Conservation (phyloP, 2,888 invertebrate species). For the Agrochola litura region DNA sequence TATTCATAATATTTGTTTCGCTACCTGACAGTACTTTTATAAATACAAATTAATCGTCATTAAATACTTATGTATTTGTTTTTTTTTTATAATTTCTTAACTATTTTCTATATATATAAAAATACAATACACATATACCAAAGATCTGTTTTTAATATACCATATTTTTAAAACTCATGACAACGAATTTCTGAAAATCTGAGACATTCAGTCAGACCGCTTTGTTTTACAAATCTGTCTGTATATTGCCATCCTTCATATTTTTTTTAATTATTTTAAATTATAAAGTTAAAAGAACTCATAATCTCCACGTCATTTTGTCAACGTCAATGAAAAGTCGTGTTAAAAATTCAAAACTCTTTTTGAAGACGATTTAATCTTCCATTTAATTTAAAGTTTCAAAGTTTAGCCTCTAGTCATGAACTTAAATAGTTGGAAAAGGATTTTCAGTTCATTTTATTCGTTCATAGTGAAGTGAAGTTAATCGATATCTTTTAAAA, state of each 20-base stretch:
- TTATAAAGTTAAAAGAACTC: neutral
- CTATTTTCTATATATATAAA: too few species aligned
- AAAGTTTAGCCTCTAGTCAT: conserved; percentile 58
- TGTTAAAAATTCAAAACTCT: conserved; percentile 49
- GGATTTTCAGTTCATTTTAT: conserved; percentile 65
- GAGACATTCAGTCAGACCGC: neutral
- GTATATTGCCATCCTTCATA: neutral
- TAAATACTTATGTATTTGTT: too few species aligned
- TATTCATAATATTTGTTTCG: neutral
- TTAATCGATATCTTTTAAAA: conserved; percentile 74
- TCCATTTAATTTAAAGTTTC: conserved; percentile 57
- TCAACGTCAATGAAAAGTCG: conserved; percentile 50
- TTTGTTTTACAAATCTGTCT: neutral
- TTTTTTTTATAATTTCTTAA: too few species aligned
- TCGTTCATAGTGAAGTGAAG: conserved; percentile 51
- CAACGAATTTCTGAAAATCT: too few species aligned
- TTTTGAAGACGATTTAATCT: conserved; percentile 52
- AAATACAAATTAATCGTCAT: neutral
- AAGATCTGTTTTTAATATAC: too few species aligned
- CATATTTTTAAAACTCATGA: too few species aligned
- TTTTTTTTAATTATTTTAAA: conserved; percentile 13
- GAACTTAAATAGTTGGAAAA: conserved; percentile 66
- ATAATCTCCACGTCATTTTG: conserved; percentile 24
- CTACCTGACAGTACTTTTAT: neutral
- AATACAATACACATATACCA: too few species aligned